Conservation (phyloP, 2,113 vertebrate species). For the Miniopterus natalensis region DNA sequence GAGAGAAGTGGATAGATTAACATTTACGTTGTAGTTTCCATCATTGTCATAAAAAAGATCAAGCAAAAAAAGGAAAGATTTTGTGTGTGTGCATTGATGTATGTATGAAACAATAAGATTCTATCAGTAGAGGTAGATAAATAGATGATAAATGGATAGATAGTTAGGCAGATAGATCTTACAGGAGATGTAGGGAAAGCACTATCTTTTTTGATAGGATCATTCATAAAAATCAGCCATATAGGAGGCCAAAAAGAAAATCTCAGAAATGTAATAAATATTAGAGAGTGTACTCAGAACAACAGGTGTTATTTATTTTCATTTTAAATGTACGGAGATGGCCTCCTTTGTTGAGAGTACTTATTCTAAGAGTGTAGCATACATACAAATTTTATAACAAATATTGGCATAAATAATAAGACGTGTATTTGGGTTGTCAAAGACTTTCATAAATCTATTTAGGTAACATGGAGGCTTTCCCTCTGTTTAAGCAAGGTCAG, state of each 20-base stretch:
- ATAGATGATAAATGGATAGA: not conserved
- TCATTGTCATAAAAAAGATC: not conserved
- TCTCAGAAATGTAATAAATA: not conserved
- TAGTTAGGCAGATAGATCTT: not conserved
- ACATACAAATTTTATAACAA: not conserved
- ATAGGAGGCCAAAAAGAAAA: not conserved
- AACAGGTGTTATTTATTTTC: not conserved
- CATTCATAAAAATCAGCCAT: not conserved
- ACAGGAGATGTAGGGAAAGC: not conserved
- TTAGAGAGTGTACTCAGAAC: not conserved
- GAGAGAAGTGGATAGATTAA: not conserved
- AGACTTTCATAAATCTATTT: not conserved
- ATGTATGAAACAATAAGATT: not conserved
- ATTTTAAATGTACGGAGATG: not conserved
- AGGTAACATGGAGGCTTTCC: not conserved
- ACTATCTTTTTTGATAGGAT: not conserved
- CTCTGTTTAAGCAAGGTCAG: not conserved
- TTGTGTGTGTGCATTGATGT: not conserved
- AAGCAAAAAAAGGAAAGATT: not conserved
- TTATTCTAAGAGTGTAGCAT: not conserved
- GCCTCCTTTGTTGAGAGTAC: not conserved
- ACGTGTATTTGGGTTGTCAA: not conserved
- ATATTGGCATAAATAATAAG: not conserved
- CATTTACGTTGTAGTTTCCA: not conserved
- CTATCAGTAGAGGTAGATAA: not conserved